These are phyloP conservation scores for Euwallacea similis DNA, from an alignment of 1,140 invertebrate species.

Conservation along the genomic window DNA sequence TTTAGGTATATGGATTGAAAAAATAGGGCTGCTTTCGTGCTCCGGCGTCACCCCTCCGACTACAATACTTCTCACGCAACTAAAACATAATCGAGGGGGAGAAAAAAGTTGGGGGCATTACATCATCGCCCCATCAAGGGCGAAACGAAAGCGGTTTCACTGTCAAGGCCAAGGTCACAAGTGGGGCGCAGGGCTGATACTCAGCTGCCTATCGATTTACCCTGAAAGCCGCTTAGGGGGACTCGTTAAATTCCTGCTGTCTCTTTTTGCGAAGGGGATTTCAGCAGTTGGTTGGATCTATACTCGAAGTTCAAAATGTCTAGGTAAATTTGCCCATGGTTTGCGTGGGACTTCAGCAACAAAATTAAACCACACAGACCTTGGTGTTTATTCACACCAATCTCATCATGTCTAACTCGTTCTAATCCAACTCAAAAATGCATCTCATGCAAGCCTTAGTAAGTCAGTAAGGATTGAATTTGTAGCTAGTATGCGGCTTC, in stretches of 20 bases:
- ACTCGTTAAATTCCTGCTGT: background rate
- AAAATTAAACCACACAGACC: background rate
- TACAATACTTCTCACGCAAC: background rate
- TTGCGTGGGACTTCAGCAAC: background rate
- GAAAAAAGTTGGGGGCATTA: constrained; percentile 7
- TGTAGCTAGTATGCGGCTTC: no score
- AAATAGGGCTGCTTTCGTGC: background rate
- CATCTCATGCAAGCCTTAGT: no score
- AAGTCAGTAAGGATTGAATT: no score
- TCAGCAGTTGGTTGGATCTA: background rate
- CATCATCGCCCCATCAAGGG: constrained; percentile 14
- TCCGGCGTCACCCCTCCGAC: background rate
- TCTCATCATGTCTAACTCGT: background rate
- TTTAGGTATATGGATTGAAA: background rate
- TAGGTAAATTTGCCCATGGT: background rate
- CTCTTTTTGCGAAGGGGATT: background rate
- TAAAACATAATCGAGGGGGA: background rate
- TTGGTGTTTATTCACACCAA: background rate
- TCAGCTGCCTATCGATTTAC: constrained; percentile 2
- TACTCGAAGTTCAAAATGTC: background rate
- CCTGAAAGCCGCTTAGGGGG: background rate
- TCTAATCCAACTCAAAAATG: background rate
- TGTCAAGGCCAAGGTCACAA: constrained; percentile 10
- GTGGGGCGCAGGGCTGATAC: constrained; percentile 11
- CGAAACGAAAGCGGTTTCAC: background rate